These are phyloP conservation scores for Lacanobia oleracea DNA, from an alignment of 2,888 invertebrate species.

Conservation along the genomic window DNA sequence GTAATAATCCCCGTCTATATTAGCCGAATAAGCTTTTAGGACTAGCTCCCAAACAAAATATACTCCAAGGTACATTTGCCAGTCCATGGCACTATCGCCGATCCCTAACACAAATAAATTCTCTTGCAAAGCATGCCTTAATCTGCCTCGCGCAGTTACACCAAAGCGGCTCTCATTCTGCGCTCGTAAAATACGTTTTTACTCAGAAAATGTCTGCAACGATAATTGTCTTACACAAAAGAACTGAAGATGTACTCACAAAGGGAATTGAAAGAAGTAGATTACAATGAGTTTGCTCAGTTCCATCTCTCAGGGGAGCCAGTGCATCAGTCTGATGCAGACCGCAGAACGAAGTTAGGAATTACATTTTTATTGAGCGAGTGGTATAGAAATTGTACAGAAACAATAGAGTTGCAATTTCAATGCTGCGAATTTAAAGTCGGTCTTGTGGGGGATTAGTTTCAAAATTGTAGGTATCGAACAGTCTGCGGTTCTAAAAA, in stretches of 20 bases:
- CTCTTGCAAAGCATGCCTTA: conserved; percentile 57
- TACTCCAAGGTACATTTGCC: conserved; percentile 25
- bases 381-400: conserved; percentile 40
- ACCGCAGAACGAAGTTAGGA: conserved; percentile 56
- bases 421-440: conserved; percentile 23
- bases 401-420: conserved; percentile 45
- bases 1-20: conserved; percentile 52
- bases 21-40: conserved; percentile 32
- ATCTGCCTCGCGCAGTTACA: conserved; percentile 53
- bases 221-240: conserved; percentile 88
- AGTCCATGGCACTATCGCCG: conserved; percentile 38
- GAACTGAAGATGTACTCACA: conserved; percentile 83
- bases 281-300: conserved; percentile 79
- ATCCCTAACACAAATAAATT: conserved; percentile 55
- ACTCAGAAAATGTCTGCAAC: conserved; percentile 78
- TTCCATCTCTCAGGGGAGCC: conserved; percentile 60
- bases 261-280: conserved; percentile 86
- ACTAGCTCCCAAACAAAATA: conserved; percentile 21
- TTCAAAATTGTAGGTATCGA: not conserved
- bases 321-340: conserved; percentile 62
- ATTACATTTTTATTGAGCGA: conserved; percentile 61
- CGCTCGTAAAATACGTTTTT: conserved; percentile 81
- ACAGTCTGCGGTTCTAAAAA: no score
- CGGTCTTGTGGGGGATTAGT: conserved; percentile 10
- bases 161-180: conserved; percentile 69